Conservation (phyloP, 2,888 invertebrate genomes). For the Apodemia mormo region DNA sequence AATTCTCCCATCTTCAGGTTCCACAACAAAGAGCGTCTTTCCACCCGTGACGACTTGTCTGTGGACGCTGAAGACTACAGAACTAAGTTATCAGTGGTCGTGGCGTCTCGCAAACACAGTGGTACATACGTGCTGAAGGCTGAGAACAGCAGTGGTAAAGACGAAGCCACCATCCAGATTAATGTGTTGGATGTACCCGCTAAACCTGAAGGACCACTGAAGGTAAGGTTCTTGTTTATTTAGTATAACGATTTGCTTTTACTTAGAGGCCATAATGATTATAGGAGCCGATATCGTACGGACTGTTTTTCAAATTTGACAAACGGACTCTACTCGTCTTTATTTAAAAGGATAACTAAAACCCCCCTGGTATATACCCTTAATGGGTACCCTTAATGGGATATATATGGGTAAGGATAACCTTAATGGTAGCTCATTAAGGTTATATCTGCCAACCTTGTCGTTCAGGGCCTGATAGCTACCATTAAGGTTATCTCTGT, state of each 20-base stretch:
- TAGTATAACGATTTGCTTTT: not conserved
- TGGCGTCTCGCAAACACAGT: constrained; percentile 88
- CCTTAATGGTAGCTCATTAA: too few species aligned
- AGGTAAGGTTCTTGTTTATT: constrained; percentile 66
- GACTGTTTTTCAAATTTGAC: too few species aligned
- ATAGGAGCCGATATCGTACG: not conserved
- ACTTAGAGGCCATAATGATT: not conserved
- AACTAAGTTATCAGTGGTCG: constrained; percentile 89
- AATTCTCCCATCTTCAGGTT: constrained; percentile 73
- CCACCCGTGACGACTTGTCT: constrained; percentile 84
- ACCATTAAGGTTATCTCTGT: too few species aligned
- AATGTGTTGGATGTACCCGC: constrained; percentile 93
- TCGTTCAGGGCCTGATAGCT: too few species aligned
- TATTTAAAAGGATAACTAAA: too few species aligned
- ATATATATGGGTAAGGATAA: too few species aligned
- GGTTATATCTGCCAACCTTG: too few species aligned
- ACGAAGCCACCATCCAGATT: constrained; percentile 92
- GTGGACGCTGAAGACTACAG: constrained; percentile 92
- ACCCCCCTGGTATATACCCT: too few species aligned
- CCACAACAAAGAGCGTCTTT: constrained; percentile 91
- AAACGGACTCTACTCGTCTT: too few species aligned
- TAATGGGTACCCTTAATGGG: too few species aligned
- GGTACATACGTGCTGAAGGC: constrained; percentile 93
- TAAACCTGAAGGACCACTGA: constrained; percentile 96
- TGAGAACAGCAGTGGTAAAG: constrained; percentile 93